phyloP scores from a whole-genome alignment of 2,888 invertebrate species.

The Dromius quadrimaculatus region DNA sequence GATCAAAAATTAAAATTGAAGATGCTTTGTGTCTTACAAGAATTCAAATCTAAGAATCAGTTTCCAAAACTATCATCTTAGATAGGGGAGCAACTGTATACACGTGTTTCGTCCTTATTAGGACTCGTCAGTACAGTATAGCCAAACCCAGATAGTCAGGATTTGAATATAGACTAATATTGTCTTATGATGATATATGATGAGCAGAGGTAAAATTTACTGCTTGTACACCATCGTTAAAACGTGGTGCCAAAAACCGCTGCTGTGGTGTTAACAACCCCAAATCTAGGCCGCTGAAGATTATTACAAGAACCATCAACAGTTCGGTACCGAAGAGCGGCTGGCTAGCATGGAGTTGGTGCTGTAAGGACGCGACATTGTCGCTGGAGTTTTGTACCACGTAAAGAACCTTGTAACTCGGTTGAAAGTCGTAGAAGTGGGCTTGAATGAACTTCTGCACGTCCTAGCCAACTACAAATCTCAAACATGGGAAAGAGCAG shows the following conservation, averaged over 20 bases:
- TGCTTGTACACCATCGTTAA: slow-evolving; percentile 76
- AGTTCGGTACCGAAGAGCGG: slow-evolving; percentile 81
- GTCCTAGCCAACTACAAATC: slow-evolving; percentile 18
- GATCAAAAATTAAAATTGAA: too few relatives aligned
- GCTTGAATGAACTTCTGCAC: slow-evolving; percentile 18
- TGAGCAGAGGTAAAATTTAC: too few relatives aligned
- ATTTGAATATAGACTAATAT: too few relatives aligned
- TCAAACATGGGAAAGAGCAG: too few relatives aligned
- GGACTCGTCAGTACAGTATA: too few relatives aligned
- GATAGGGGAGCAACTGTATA: too few relatives aligned
- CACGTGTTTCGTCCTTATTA: too few relatives aligned
- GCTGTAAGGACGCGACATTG: slow-evolving; percentile 77
- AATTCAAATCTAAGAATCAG: too few relatives aligned
- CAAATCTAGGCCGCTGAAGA: slow-evolving; percentile 80
- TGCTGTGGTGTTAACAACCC: slow-evolving; percentile 87
- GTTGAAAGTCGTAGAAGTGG: slow-evolving; percentile 37
- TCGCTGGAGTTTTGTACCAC: slow-evolving; percentile 69
- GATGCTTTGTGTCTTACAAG: too few relatives aligned
- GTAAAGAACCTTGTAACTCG: slow-evolving; percentile 64
- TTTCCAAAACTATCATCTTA: too few relatives aligned
- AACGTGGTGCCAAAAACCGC: slow-evolving; percentile 83
- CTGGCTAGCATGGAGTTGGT: slow-evolving; percentile 76
- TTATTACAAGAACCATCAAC: slow-evolving; percentile 94
- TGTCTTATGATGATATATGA: too few relatives aligned
- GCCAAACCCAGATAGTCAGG: too few relatives aligned